Percentiles rank a stretch among this genome's conserved stretches.
phyloP scores from a whole-genome alignment of 2,797 vertebrate genomes.

The Danio jaintianensis region DNA sequence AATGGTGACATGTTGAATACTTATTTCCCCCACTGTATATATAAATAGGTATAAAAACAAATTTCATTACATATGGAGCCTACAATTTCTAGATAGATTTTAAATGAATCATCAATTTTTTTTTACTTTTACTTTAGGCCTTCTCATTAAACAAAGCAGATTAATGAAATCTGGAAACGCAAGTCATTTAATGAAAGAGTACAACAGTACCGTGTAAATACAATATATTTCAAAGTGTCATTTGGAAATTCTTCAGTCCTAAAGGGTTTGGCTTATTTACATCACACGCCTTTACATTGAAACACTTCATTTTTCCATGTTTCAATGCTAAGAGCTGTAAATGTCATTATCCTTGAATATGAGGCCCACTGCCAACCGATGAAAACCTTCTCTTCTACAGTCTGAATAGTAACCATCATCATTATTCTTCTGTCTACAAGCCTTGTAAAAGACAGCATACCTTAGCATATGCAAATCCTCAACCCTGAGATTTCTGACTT shows the following conservation, averaged over 20 bases:
- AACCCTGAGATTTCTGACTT: slow-evolving; percentile 52
- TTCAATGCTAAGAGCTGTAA: slow-evolving; percentile 41
- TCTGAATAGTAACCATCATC: slow-evolving; percentile 49
- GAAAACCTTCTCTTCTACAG: slow-evolving; percentile 34
- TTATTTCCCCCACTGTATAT: no score
- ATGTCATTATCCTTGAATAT: slow-evolving; percentile 38
- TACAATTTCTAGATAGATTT: no score
- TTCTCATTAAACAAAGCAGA: no score
- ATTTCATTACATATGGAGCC: no score
- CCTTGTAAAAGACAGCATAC: slow-evolving; percentile 25
- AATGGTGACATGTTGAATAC: no score
- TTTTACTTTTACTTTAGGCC: no score
- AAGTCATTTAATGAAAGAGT: background rate
- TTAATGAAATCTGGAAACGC: no score
- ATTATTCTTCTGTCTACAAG: slow-evolving; percentile 41
- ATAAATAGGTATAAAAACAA: no score
- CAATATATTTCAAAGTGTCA: slow-evolving; percentile 1
- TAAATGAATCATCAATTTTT: no score
- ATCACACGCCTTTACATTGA: slow-evolving; percentile 2
- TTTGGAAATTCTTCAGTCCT: background rate
- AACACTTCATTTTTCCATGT: slow-evolving; percentile 42
- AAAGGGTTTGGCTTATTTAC: slow-evolving; percentile 1
- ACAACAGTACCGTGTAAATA: background rate
- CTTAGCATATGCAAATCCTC: slow-evolving; percentile 44
- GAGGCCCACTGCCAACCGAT: slow-evolving; percentile 42